These are phyloP conservation scores for Penaeus monodon DNA, from an alignment of 2,888 invertebrate genomes.

Conservation along the genomic window DNA sequence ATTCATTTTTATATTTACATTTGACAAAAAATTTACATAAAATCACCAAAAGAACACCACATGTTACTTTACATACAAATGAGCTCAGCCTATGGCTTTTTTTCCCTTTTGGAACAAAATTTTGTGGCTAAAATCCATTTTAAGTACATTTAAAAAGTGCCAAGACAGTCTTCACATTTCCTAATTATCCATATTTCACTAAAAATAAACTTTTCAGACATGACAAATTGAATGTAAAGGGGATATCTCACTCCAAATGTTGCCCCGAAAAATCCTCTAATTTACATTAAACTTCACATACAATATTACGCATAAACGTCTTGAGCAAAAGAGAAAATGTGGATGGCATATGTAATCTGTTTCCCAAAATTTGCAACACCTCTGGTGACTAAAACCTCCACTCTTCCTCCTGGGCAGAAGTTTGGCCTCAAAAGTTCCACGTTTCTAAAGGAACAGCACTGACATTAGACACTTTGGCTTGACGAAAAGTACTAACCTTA, in stretches of 20 bases:
- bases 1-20: conserved; percentile 50
- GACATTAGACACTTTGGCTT: neutral
- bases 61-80: conserved; percentile 51
- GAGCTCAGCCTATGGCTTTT: conserved; percentile 61
- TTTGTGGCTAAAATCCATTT: conserved; percentile 55
- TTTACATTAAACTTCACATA: neutral
- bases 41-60: conserved; percentile 61
- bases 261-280: conserved; percentile 6
- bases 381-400: conserved; percentile 5
- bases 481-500: too few species aligned
- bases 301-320: conserved; percentile 25
- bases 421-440: conserved; percentile 10
- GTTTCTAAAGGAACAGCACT: neutral
- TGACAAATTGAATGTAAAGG: conserved; percentile 18
- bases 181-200: conserved; percentile 37
- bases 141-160: conserved; percentile 41
- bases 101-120: conserved; percentile 47
- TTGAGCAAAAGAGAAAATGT: conserved; percentile 18
- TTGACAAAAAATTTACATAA: conserved; percentile 61
- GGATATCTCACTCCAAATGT: conserved; percentile 13
- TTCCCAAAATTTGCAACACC: neutral
- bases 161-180: conserved; percentile 32
- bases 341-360: conserved; percentile 7
- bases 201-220: conserved; percentile 6
- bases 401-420: conserved; percentile 19